Conservation (phyloP, 2,113 vertebrate genomes). For the Tachysurus fulvidraco region DNA sequence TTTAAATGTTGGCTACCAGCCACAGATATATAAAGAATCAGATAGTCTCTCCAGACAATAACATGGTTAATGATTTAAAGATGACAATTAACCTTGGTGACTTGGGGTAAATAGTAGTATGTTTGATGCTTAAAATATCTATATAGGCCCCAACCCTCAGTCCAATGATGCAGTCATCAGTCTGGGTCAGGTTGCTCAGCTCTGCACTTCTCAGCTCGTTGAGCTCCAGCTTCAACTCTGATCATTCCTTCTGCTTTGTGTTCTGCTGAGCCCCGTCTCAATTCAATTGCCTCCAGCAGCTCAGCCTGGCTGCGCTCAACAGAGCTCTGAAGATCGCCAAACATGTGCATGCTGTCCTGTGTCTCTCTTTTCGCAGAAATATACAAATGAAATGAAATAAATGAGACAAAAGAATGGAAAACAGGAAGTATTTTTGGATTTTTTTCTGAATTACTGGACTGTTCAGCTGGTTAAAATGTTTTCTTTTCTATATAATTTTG, state of each 20-base stretch:
- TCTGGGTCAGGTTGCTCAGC: constrained; percentile 58
- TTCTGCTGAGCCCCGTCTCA: constrained; percentile 54
- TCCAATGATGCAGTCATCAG: constrained; percentile 60
- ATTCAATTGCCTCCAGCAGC: constrained; percentile 66
- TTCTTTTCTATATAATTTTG: background rate
- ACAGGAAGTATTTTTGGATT: background rate
- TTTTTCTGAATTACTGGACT: background rate
- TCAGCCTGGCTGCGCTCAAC: constrained; percentile 65
- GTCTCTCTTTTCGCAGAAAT: constrained; percentile 59
- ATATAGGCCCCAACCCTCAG: constrained; percentile 58
- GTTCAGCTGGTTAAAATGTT: background rate
- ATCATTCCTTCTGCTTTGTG: constrained; percentile 61
- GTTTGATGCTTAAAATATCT: background rate
- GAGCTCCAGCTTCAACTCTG: constrained; percentile 67
- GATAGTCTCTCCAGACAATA: background rate
- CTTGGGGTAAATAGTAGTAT: background rate
- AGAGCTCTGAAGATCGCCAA: constrained; percentile 56
- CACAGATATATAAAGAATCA: background rate
- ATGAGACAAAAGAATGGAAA: no score
- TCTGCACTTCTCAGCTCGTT: constrained; percentile 60
- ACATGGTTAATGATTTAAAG: background rate
- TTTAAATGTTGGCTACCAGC: background rate
- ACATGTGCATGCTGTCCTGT: constrained; percentile 55
- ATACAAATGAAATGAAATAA: constrained; percentile 44
- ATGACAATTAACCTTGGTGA: background rate